These are phyloP conservation scores for Drusus annulatus DNA, from an alignment of 1,140 invertebrate genomes.

Conservation along the genomic window DNA sequence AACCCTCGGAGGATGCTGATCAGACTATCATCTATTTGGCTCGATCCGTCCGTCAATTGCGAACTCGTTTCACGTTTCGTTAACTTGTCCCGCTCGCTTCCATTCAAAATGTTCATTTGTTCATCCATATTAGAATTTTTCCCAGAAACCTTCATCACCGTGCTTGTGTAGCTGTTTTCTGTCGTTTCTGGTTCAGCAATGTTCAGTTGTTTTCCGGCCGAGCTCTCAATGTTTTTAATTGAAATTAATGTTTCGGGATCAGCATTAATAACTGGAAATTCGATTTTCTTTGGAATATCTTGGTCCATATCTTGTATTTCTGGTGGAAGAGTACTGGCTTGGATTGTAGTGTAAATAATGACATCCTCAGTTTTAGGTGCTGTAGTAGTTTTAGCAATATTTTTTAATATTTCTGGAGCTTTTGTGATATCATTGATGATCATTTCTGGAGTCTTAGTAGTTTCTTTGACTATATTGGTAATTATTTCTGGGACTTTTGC, in stretches of 20 bases:
- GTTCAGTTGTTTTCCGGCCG: slow-evolving; percentile 3
- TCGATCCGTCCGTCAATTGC: slow-evolving; percentile 42
- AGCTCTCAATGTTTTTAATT: not conserved
- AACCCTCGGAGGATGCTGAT: slow-evolving; percentile 55
- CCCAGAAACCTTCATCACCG: slow-evolving; percentile 54
- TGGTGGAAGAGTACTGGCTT: slow-evolving; percentile 11
- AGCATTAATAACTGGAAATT: not conserved
- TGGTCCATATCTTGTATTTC: slow-evolving; percentile 2
- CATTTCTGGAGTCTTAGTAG: not conserved
- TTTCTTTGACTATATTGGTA: not conserved
- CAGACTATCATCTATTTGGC: slow-evolving; percentile 54
- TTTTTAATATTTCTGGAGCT: slow-evolving; percentile 21
- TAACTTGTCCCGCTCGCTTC: slow-evolving; percentile 47
- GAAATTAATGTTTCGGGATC: slow-evolving; percentile 27
- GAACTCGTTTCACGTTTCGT: slow-evolving; percentile 57
- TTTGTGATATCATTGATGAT: not conserved
- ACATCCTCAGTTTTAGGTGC: slow-evolving; percentile 38
- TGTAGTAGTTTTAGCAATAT: not conserved
- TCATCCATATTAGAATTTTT: slow-evolving; percentile 38
- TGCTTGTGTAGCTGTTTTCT: slow-evolving; percentile 43
- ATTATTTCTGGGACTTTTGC: slow-evolving; percentile 6
- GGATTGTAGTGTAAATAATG: slow-evolving; percentile 45
- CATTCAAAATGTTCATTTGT: slow-evolving; percentile 26
- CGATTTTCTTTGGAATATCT: slow-evolving; percentile 26
- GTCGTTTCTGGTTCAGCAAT: slow-evolving; percentile 23